Evolutionary conservation across 2,113 vertebrate species (phyloP).

Genomic region (Zootoca vivipara): DNA sequence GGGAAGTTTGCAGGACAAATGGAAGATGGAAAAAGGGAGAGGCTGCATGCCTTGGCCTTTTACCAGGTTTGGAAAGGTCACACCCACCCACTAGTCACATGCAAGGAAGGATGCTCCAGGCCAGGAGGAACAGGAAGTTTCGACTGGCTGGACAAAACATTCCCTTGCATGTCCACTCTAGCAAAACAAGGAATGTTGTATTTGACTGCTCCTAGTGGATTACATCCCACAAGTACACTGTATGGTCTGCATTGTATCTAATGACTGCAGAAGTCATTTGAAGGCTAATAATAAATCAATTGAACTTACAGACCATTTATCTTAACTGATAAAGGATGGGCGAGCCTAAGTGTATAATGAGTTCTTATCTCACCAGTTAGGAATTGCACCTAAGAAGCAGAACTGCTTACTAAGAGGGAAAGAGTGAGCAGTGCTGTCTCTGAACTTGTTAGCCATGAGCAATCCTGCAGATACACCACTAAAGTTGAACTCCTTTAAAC

Average conservation of each 20-base stretch:
- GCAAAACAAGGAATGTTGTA: too few relatives aligned
- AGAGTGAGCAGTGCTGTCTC: neutral
- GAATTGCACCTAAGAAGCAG: neutral
- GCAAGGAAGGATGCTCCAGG: too few relatives aligned
- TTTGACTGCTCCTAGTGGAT: too few relatives aligned
- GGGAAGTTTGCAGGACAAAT: too few relatives aligned
- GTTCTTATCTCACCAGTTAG: neutral
- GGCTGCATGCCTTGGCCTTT: too few relatives aligned
- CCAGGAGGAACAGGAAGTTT: too few relatives aligned
- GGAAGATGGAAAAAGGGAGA: too few relatives aligned
- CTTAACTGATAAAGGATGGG: neutral
- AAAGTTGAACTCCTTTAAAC: neutral
- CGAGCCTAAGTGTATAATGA: constrained; percentile 3
- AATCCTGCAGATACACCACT: neutral
- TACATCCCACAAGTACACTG: neutral
- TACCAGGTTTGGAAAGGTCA: too few relatives aligned
- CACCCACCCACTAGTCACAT: too few relatives aligned
- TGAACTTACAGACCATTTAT: neutral
- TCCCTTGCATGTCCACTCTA: too few relatives aligned
- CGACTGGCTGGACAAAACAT: too few relatives aligned
- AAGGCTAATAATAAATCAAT: constrained; percentile 1
- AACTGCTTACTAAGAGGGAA: neutral
- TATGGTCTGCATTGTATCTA: neutral
- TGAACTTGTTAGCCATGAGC: neutral
- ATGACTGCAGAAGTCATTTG: neutral